These are phyloP conservation scores for Pristis pectinata DNA, from an alignment of 2,797 vertebrate species.

Conservation along the genomic window DNA sequence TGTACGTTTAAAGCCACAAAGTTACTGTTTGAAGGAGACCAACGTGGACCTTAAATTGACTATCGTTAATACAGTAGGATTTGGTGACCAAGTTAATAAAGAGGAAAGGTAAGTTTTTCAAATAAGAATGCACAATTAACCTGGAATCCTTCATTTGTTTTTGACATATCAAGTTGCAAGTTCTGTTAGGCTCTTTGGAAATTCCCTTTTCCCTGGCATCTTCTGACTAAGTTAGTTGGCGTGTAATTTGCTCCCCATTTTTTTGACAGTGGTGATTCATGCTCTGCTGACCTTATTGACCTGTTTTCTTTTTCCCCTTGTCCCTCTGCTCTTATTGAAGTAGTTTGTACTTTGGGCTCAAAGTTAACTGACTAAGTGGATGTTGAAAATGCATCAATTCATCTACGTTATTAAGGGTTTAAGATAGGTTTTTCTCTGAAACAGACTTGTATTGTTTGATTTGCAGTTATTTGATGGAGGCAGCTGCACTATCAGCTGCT, in stretches of 20 bases:
- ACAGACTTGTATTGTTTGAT: not conserved
- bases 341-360: not conserved
- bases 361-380: not conserved
- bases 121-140: not conserved
- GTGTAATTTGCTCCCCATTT: not conserved
- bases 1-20: slow-evolving; percentile 80
- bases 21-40: slow-evolving; percentile 90
- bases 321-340: not conserved
- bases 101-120: slow-evolving; percentile 80
- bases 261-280: not conserved
- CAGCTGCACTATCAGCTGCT: not conserved
- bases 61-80: slow-evolving; percentile 90
- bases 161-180: not conserved
- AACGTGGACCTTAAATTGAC: slow-evolving; percentile 93
- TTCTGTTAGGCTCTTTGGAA: not conserved
- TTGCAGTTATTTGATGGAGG: not conserved
- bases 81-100: slow-evolving; percentile 97
- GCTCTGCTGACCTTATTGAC: not conserved
- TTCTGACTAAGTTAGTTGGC: not conserved
- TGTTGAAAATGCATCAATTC: not conserved
- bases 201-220: not conserved
- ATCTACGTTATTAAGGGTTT: not conserved
- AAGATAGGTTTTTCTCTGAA: not conserved
- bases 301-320: no score
- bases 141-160: not conserved